phyloP scores from a whole-genome alignment of 1,140 invertebrate species.

The Drosophila paulistorum region DNA sequence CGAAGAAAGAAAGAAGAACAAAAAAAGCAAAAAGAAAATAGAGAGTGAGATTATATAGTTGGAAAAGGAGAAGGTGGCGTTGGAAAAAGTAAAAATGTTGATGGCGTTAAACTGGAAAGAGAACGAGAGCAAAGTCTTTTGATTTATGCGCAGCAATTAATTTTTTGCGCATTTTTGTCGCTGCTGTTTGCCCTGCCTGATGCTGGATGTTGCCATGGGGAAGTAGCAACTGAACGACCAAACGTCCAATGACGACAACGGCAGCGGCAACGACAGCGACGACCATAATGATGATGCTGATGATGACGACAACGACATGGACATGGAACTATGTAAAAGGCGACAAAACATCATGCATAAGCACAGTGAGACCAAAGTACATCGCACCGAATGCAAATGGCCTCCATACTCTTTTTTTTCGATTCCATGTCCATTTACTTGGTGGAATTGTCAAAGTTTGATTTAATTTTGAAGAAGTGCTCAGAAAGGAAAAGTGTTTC shows the following conservation, averaged over 20 bases:
- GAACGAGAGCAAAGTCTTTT: slow-evolving; percentile 72
- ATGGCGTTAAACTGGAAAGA: slow-evolving; percentile 34
- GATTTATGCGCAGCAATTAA: slow-evolving; percentile 81
- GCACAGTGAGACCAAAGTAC: slow-evolving; percentile 22
- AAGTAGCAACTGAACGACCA: slow-evolving; percentile 32
- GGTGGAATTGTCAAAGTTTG: too few relatives aligned
- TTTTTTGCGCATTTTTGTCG: slow-evolving; percentile 74
- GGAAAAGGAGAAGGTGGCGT: not conserved
- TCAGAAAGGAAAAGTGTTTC: too few relatives aligned
- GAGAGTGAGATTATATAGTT: not conserved
- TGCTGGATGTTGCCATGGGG: slow-evolving; percentile 63
- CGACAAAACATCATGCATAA: slow-evolving; percentile 60
- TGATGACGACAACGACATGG: slow-evolving; percentile 49
- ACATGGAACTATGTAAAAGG: slow-evolving; percentile 72
- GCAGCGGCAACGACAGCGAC: not conserved
- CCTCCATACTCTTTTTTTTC: too few relatives aligned
- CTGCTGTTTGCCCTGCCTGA: not conserved
- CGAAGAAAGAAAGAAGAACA: not conserved
- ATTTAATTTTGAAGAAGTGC: too few relatives aligned
- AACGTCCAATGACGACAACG: not conserved
- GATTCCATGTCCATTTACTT: too few relatives aligned
- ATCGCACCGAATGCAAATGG: too few relatives aligned
- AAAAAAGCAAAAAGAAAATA: not conserved
- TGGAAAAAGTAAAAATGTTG: not conserved
- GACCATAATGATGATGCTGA: slow-evolving; percentile 9